Evolutionary conservation across 2,113 vertebrate species (phyloP).

Genomic region (Lonchura striata): DNA sequence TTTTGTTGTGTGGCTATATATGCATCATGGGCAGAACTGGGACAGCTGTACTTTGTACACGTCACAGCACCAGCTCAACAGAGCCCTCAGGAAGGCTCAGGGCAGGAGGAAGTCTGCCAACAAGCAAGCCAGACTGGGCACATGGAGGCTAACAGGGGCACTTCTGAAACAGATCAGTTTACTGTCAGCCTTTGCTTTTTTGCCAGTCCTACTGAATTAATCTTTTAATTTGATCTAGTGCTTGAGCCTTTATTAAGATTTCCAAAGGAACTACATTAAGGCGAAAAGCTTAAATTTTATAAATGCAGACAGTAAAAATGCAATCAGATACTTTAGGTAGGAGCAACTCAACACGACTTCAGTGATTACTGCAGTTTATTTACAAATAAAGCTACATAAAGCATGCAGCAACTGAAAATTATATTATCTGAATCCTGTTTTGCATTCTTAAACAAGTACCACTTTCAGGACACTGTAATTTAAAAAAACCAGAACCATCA

Average conservation of each 20-base stretch:
- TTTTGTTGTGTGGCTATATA: neutral
- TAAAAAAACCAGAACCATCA: neutral
- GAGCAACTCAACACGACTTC: neutral
- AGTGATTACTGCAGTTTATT: neutral
- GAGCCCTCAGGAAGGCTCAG: neutral
- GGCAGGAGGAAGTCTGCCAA: neutral
- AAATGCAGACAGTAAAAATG: neutral
- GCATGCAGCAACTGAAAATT: neutral
- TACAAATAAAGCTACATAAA: neutral
- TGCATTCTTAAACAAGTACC: neutral
- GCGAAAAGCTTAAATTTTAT: neutral
- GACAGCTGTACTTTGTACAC: neutral
- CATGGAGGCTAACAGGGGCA: accelerated
- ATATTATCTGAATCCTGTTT: neutral
- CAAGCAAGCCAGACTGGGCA: neutral
- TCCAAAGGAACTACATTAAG: neutral
- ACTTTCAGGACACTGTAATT: neutral
- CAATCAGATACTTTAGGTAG: neutral
- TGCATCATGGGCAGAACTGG: accelerated
- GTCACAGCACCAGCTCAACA: neutral
- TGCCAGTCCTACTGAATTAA: neutral
- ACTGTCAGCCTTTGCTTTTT: neutral
- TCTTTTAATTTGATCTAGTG: neutral
- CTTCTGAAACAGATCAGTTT: neutral
- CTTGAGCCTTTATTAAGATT: neutral